Conservation (phyloP, 2,797 vertebrate genomes). For the Hyperoplus immaculatus region DNA sequence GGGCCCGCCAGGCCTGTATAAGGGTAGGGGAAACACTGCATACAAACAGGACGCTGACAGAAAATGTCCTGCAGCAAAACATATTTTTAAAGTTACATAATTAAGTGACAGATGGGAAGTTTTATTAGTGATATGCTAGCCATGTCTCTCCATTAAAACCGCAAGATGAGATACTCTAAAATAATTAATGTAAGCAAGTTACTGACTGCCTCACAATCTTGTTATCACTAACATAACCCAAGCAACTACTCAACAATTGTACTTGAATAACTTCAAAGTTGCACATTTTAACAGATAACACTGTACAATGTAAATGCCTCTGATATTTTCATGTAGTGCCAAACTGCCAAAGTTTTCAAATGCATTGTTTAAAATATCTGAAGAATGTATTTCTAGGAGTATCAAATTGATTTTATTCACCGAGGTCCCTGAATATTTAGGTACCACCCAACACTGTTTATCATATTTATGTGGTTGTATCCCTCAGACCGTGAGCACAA, state of each 20-base stretch:
- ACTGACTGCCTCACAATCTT: background rate
- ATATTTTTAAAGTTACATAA: background rate
- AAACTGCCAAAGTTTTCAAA: background rate
- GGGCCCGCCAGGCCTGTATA: no score
- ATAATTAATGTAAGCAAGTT: background rate
- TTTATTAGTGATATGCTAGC: background rate
- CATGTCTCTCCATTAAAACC: background rate
- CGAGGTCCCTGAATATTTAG: background rate
- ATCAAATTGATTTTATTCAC: background rate
- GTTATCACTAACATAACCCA: background rate
- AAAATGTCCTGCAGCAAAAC: background rate
- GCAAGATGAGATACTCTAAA: background rate
- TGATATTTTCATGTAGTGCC: background rate
- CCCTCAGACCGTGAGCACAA: background rate
- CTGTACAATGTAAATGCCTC: background rate
- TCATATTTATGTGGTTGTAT: constrained; percentile 2
- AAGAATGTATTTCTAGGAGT: background rate
- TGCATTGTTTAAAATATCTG: background rate
- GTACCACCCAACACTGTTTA: background rate
- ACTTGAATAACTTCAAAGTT: background rate
- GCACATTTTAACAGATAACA: background rate
- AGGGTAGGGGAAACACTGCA: no score
- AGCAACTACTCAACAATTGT: background rate
- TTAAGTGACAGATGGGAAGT: background rate
- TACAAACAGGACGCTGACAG: background rate